Conservation (phyloP, 2,113 vertebrate genomes). For the Pleuronectes platessa region DNA sequence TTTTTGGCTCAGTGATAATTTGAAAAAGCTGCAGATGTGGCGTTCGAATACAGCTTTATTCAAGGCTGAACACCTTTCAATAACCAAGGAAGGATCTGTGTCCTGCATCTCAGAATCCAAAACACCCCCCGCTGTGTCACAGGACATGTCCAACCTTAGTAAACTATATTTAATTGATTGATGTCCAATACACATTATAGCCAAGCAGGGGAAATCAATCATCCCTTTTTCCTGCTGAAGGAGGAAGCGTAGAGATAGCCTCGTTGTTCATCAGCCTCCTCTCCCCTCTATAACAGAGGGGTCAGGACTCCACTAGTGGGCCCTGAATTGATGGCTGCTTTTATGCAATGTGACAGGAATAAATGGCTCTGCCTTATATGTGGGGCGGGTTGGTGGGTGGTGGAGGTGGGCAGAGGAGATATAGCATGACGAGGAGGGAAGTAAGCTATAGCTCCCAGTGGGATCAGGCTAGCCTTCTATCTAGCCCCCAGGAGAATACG, state of each 20-base stretch:
- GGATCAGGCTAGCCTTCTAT: slow-evolving; percentile 39
- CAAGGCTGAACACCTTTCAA: slow-evolving; percentile 20
- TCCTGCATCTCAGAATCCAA: slow-evolving; percentile 23
- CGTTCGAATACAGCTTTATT: neutral
- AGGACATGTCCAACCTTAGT: slow-evolving; percentile 33
- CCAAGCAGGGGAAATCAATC: slow-evolving; percentile 69
- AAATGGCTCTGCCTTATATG: slow-evolving; percentile 70
- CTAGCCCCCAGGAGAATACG: slow-evolving; percentile 33
- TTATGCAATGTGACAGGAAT: slow-evolving; percentile 77
- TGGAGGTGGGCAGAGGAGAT: slow-evolving; percentile 43
- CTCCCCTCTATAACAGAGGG: slow-evolving; percentile 69
- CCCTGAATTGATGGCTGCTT: slow-evolving; percentile 78
- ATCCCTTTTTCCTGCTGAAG: slow-evolving; percentile 43
- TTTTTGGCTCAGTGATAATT: neutral
- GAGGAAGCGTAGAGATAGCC: slow-evolving; percentile 60
- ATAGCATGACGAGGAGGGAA: slow-evolving; percentile 58
- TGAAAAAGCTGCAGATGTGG: neutral
- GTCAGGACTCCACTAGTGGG: slow-evolving; percentile 66
- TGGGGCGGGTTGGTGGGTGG: slow-evolving; percentile 24
- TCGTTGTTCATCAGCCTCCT: slow-evolving; percentile 61
- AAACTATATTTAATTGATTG: slow-evolving; percentile 75
- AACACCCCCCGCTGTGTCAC: slow-evolving; percentile 26
- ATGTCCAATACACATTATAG: slow-evolving; percentile 60
- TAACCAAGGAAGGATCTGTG: slow-evolving; percentile 30
- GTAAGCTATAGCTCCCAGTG: slow-evolving; percentile 66